Evolutionary conservation across 2,113 vertebrate genomes (phyloP).

Genomic region (Neopipo cinnamomea): DNA sequence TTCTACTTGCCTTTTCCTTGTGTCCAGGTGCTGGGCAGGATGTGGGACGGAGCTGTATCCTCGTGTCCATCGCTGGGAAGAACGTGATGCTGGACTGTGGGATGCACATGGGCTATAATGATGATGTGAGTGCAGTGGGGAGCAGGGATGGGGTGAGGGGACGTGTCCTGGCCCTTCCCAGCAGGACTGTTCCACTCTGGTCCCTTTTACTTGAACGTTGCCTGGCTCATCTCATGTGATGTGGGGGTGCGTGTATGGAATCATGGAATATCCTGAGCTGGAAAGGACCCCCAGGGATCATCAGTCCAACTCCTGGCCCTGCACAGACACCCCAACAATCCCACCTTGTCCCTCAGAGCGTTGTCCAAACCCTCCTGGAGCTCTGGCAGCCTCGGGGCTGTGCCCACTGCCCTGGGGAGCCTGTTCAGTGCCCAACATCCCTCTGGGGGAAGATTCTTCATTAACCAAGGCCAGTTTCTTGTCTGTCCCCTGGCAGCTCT

Average conservation of each 20-base stretch:
- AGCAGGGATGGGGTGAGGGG: rapidly evolving
- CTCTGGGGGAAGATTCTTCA: background rate
- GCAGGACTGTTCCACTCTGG: background rate
- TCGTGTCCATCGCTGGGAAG: conserved; percentile 94
- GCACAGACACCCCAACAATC: background rate
- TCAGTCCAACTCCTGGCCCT: background rate
- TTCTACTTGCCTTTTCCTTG: background rate
- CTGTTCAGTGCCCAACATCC: background rate
- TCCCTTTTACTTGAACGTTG: background rate
- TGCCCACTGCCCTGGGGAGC: background rate
- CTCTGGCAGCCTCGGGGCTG: background rate
- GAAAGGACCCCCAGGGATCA: background rate
- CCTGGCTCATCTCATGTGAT: rapidly evolving
- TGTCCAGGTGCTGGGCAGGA: conserved; percentile 91
- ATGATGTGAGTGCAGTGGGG: conserved; percentile 81
- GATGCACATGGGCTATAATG: conserved; percentile 99
- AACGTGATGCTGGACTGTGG: conserved; percentile 98
- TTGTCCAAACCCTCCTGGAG: background rate
- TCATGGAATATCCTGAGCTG: background rate
- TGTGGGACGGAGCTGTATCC: conserved; percentile 95
- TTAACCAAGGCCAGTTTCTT: background rate
- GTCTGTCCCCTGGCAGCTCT: background rate
- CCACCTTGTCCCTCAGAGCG: background rate
- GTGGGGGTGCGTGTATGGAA: background rate
- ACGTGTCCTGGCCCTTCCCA: background rate